Percentiles rank a stretch among this genome's conserved stretches.
Conservation (phyloP, 2,888 invertebrate species). For the Magallana nippona region DNA sequence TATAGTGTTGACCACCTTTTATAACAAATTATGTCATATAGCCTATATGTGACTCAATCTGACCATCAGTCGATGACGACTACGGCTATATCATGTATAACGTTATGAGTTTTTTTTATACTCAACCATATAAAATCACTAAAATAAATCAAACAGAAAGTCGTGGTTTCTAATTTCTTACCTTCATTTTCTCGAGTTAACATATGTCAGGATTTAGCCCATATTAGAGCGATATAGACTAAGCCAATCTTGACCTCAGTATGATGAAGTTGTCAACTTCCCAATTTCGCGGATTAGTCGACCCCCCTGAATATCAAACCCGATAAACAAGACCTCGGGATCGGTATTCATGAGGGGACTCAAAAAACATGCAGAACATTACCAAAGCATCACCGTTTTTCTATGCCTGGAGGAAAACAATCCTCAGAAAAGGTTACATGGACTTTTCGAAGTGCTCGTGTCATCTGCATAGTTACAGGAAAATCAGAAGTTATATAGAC, state of each 20-base stretch:
- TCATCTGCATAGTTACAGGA: neutral
- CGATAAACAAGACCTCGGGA: neutral
- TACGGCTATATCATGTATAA: too few relatives aligned
- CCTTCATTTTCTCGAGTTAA: neutral
- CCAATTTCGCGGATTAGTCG: constrained; percentile 23
- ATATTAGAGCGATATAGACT: neutral
- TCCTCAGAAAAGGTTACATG: neutral
- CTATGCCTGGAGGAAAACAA: neutral
- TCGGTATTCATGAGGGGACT: neutral
- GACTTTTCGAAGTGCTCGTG: neutral
- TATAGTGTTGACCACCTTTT: too few relatives aligned
- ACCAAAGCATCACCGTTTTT: neutral
- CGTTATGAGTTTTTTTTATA: too few relatives aligned
- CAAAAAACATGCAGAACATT: neutral
- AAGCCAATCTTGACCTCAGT: neutral
- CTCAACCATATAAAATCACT: too few relatives aligned
- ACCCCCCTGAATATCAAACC: neutral
- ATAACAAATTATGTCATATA: too few relatives aligned
- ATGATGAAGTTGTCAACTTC: neutral
- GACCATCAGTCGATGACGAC: too few relatives aligned
- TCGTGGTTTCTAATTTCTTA: too few relatives aligned
- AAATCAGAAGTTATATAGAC: neutral
- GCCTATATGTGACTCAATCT: too few relatives aligned
- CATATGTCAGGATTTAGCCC: neutral
- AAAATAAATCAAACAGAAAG: too few relatives aligned